phyloP scores from a whole-genome alignment of 2,888 invertebrate species.

The Hartigia nigra region DNA sequence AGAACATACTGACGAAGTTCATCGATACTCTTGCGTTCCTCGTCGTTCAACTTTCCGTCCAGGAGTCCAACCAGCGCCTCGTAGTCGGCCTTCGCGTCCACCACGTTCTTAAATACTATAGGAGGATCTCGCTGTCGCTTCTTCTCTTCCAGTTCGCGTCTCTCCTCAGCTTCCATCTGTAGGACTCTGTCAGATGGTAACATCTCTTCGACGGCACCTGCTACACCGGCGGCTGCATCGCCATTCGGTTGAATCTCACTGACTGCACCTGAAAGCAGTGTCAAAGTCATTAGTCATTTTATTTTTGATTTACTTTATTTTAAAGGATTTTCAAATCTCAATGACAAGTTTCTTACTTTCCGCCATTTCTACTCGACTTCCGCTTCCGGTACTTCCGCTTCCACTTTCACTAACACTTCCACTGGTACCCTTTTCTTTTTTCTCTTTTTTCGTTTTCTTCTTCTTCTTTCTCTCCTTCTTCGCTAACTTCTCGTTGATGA shows the following conservation, averaged over 20 bases:
- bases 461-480: conserved; percentile 80
- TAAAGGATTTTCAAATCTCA: too few relatives aligned
- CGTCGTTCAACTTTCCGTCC: conserved; percentile 78
- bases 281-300: neutral
- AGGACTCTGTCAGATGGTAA: conserved; percentile 69
- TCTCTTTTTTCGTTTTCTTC: conserved; percentile 73
- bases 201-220: conserved; percentile 47
- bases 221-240: conserved; percentile 39
- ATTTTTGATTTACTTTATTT: too few relatives aligned
- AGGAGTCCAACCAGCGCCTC: conserved; percentile 77
- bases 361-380: conserved; percentile 58
- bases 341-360: conserved; percentile 40
- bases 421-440: conserved; percentile 58
- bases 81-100: conserved; percentile 81
- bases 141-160: conserved; percentile 76
- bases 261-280: conserved; percentile 33
- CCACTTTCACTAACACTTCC: conserved; percentile 54
- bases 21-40: conserved; percentile 81
- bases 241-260: conserved; percentile 53
- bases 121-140: conserved; percentile 82
- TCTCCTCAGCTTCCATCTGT: conserved; percentile 74
- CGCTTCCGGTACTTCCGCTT: conserved; percentile 50
- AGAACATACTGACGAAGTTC: conserved; percentile 90
- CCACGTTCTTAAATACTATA: conserved; percentile 77
- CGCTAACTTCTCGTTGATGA: conserved; percentile 78